phyloP scores from a whole-genome alignment of 2,113 vertebrate genomes.

The Chionodraco myersi region DNA sequence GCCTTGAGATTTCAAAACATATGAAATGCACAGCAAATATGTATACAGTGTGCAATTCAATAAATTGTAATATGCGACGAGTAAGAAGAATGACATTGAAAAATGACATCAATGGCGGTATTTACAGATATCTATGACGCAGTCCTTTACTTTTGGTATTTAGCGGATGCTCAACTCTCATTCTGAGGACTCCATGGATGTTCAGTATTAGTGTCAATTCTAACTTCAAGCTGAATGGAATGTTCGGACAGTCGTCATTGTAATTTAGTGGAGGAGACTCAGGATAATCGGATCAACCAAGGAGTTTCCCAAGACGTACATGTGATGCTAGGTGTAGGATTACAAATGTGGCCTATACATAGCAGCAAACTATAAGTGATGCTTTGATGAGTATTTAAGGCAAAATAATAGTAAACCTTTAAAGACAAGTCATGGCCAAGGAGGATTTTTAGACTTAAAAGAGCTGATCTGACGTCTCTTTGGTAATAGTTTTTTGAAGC shows the following conservation, averaged over 20 bases:
- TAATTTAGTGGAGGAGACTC: conserved; percentile 16
- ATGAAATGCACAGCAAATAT: neutral
- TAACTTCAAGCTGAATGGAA: conserved; percentile 31
- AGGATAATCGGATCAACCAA: conserved; percentile 60
- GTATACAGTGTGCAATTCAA: neutral
- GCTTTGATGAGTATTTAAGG: neutral
- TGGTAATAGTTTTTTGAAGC: neutral
- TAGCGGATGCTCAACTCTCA: too few species aligned
- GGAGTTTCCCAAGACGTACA: conserved; percentile 13
- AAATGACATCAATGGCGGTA: too few species aligned
- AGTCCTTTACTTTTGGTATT: neutral
- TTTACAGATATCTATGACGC: too few species aligned
- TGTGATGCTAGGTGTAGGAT: neutral
- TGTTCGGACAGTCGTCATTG: conserved; percentile 34
- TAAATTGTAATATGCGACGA: neutral
- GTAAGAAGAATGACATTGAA: neutral
- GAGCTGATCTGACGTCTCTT: too few species aligned
- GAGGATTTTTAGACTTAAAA: neutral
- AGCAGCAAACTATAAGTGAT: neutral
- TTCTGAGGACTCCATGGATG: neutral
- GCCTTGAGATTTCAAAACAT: neutral
- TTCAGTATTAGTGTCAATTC: conserved; percentile 35
- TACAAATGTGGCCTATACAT: neutral
- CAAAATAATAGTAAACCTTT: neutral
- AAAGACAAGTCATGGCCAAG: neutral